Conservation (phyloP, 2,888 invertebrate genomes). For the Trachelus troglodyta region DNA sequence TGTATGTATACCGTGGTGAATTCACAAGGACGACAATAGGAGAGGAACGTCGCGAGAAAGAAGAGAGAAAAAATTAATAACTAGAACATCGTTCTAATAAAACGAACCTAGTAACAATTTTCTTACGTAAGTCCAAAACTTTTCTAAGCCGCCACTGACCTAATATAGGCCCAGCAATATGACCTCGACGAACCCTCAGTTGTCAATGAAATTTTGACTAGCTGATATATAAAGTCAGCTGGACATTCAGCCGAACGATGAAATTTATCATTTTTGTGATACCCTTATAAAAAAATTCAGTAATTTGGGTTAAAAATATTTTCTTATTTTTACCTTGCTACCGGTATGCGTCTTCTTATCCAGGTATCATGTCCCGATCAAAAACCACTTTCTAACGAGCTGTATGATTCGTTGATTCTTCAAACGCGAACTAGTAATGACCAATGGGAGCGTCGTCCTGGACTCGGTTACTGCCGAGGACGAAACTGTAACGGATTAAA, state of each 20-base stretch:
- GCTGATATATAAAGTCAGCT: neutral
- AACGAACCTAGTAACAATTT: neutral
- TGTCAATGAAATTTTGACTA: neutral
- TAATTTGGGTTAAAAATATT: neutral
- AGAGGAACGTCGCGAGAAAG: no score
- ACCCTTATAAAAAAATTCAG: neutral
- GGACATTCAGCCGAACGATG: neutral
- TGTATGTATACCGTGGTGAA: neutral
- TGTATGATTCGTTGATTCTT: neutral
- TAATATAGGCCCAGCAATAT: neutral
- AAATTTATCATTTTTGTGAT: neutral
- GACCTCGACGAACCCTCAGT: neutral
- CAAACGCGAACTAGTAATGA: neutral
- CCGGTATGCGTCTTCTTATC: neutral
- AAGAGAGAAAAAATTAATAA: neutral
- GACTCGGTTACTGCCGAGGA: neutral
- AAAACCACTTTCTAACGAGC: neutral
- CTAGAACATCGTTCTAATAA: neutral
- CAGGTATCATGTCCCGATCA: slow-evolving; percentile 2
- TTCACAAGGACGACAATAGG: neutral
- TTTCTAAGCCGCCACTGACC: neutral
- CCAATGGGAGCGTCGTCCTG: neutral
- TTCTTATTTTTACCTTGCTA: neutral
- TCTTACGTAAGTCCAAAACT: neutral
- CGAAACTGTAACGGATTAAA: neutral